Conservation (phyloP, 2,888 invertebrate genomes). For the Sphinx pinastri region DNA sequence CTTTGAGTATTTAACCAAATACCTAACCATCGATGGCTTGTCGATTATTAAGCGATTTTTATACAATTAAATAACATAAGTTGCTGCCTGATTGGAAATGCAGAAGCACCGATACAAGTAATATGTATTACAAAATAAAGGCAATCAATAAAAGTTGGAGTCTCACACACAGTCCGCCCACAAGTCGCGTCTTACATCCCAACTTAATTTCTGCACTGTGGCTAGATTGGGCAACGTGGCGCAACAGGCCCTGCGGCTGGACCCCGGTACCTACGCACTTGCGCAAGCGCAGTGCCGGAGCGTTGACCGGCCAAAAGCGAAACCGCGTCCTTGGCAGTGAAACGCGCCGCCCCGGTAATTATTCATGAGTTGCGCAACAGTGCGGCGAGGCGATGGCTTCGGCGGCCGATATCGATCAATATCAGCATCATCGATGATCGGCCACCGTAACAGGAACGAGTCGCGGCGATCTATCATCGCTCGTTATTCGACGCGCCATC, state of each 20-base stretch:
- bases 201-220: conserved; percentile 66
- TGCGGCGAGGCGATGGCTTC: conserved; percentile 40
- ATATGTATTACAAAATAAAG: no score
- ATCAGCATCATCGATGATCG: conserved; percentile 55
- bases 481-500: conserved; percentile 48
- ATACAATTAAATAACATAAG: no score
- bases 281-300: conserved; percentile 54
- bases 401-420: conserved; percentile 52
- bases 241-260: conserved; percentile 55
- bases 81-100: no score
- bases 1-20: no score
- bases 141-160: no score
- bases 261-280: conserved; percentile 44
- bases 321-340: conserved; percentile 75
- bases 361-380: conserved; percentile 68
- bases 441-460: conserved; percentile 38
- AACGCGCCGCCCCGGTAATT: conserved; percentile 58
- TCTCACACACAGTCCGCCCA: conserved; percentile 28
- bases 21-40: no score
- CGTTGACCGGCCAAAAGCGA: conserved; percentile 69
- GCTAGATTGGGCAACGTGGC: conserved; percentile 56
- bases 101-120: no score
- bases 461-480: conserved; percentile 46
- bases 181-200: conserved; percentile 50
- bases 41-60: no score